Percentiles rank a stretch among this genome's conserved stretches.
phyloP scores from a whole-genome alignment of 2,797 vertebrate genomes.

The Ataeniobius toweri region DNA sequence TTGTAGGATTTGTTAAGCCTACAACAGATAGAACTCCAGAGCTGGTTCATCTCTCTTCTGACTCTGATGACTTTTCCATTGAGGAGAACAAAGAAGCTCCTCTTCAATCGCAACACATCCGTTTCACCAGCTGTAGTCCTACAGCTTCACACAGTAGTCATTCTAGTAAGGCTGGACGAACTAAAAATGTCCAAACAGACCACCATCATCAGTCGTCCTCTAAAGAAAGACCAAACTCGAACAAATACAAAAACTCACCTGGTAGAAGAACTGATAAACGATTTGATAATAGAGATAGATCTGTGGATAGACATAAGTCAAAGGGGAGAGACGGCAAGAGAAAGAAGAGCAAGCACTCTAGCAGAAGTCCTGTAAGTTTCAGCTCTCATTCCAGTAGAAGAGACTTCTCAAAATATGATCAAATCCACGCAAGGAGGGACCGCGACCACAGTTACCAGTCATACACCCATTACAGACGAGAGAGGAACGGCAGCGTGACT shows the following conservation, averaged over 20 bases:
- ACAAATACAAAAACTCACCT: conserved; percentile 28
- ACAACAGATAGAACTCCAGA: conserved; percentile 90
- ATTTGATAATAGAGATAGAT: conserved; percentile 62
- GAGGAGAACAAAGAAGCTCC: conserved; percentile 73
- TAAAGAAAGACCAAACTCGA: conserved; percentile 35
- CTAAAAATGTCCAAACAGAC: conserved; percentile 34
- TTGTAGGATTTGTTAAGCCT: conserved; percentile 90
- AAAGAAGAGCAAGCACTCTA: conserved; percentile 61
- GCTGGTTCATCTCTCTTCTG: conserved; percentile 90
- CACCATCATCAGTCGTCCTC: conserved; percentile 2
- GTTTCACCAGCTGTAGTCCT: conserved; percentile 80
- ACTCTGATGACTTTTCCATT: conserved; percentile 84
- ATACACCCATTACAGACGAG: conserved; percentile 80
- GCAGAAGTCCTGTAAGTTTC: conserved; percentile 42
- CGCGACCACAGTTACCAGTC: conserved; percentile 77
- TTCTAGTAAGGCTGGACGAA: conserved; percentile 3
- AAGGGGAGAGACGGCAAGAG: conserved; percentile 77
- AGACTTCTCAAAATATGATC: conserved; percentile 68
- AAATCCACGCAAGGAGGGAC: conserved; percentile 76
- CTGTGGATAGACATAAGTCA: conserved; percentile 65
- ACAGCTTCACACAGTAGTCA: conserved; percentile 42
- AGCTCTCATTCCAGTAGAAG: conserved; percentile 65
- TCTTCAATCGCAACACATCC: conserved; percentile 78
- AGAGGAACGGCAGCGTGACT: conserved; percentile 42
- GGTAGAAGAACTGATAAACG: conserved; percentile 58